Evolutionary conservation across 2,888 invertebrate species (phyloP).

Genomic region (Yponomeuta evonymella): DNA sequence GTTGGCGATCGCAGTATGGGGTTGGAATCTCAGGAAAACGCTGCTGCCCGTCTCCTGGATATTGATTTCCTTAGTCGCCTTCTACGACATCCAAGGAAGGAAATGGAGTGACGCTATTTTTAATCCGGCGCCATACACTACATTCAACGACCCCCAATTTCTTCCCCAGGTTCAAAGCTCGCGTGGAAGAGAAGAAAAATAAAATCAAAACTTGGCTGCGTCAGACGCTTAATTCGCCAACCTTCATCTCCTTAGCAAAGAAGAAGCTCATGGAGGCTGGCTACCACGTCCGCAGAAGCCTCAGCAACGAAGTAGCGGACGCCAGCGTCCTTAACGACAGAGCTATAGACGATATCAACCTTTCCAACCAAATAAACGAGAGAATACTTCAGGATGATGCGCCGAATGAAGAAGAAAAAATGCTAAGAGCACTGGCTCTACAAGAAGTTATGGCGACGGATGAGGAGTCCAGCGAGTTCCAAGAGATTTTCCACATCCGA

Average conservation of each 20-base stretch:
- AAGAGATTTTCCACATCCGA: neutral
- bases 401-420: slow-evolving; percentile 45
- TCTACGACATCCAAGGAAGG: too few species aligned
- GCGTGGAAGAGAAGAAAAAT: slow-evolving; percentile 62
- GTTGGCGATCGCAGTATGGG: too few species aligned
- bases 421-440: slow-evolving; percentile 51
- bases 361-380: slow-evolving; percentile 56
- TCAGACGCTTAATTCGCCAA: slow-evolving; percentile 53
- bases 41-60: too few species aligned
- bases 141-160: neutral
- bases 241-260: slow-evolving; percentile 56
- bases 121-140: neutral
- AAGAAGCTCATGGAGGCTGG: slow-evolving; percentile 53
- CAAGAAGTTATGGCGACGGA: slow-evolving; percentile 42
- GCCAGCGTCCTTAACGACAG: slow-evolving; percentile 40
- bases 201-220: slow-evolving; percentile 63
- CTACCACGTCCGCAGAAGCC: slow-evolving; percentile 35
- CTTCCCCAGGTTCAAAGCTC: slow-evolving; percentile 50
- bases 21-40: too few species aligned
- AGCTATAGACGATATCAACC: slow-evolving; percentile 54
- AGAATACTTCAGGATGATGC: slow-evolving; percentile 47
- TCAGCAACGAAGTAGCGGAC: slow-evolving; percentile 17
- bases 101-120: too few species aligned
- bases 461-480: neutral
- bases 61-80: too few species aligned